Base-by-base conservation (phyloP, 2,113 vertebrate species). In the Falco punctatus region DNA sequence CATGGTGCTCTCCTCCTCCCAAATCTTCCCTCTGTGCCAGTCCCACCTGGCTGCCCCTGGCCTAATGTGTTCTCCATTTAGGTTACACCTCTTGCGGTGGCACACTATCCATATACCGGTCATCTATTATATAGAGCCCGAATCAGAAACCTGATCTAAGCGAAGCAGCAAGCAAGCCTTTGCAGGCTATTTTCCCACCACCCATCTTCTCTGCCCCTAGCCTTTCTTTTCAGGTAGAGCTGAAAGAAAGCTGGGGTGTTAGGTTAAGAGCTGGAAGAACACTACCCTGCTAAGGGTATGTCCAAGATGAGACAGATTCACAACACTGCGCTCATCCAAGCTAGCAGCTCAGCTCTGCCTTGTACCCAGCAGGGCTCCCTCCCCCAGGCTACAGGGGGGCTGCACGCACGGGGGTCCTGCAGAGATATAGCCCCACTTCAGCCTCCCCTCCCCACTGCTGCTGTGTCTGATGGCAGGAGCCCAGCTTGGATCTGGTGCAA, bases 81-180 rank as follows among this genome's bases (percentile, higher is more conserved):
- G 40, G 54, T 6, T 52, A 13, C 15, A 2, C 62, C 72, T 38
- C 80, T 46, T 40, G 9, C 0, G 15, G 27, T 12, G n/a, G 59
- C 22, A 17, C 26, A 42, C 67, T 32, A 3, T 10, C 28, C 72
- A 28, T 28, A 27, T 2, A 4, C 20, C 22, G 40, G 8, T 73
- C 62, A 64, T 17, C 69, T 5, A 13, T 32, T 23, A 54, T 1
- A 40, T 6, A 52, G 44, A 79, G 54, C 40, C 54, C 0, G 0
- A 14, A 75, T 70, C 67, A 18, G 80, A 73, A 70, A 72, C 65
- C 81, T 33, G 61, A 12, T 5, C 77, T 65, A 65, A 72, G 88
- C 51, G 0, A 65, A 66, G 87, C 92, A 92, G 61, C 61, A 80
- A 96, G 78, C 83, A 88, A 94, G 88, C 64, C 92, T 94, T 57